phyloP scores from a whole-genome alignment of 2,797 vertebrate species.

The Cuculus canorus region DNA sequence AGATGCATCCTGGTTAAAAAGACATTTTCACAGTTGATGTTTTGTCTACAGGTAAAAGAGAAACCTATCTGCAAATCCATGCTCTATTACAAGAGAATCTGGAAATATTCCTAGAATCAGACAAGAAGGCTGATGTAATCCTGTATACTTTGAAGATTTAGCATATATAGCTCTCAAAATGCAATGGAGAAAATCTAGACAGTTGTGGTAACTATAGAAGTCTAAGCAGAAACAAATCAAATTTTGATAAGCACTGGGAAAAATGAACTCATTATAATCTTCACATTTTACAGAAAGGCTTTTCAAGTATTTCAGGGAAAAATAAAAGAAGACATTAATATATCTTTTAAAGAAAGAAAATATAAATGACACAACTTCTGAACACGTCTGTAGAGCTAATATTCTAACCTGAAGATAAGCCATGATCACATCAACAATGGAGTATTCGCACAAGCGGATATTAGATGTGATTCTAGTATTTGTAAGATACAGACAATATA shows the following conservation, averaged over 20 bases:
- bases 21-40: not conserved
- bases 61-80: not conserved
- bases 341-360: not conserved
- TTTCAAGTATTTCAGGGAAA: not conserved
- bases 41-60: not conserved
- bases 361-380: not conserved
- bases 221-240: not conserved
- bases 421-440: not conserved
- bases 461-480: not conserved
- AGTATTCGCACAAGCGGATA: not conserved
- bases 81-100: not conserved
- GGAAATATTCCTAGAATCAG: not conserved
- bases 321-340: not conserved
- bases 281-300: not conserved
- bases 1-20: not conserved
- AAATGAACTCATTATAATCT: not conserved
- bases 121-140: not conserved
- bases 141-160: not conserved
- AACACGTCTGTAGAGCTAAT: not conserved
- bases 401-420: not conserved
- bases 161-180: not conserved
- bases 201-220: not conserved
- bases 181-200: not conserved
- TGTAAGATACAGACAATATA: not conserved
- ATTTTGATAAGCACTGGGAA: not conserved